Evolutionary conservation across 2,888 invertebrate species (phyloP).

Genomic region (Proisotoma minuta): DNA sequence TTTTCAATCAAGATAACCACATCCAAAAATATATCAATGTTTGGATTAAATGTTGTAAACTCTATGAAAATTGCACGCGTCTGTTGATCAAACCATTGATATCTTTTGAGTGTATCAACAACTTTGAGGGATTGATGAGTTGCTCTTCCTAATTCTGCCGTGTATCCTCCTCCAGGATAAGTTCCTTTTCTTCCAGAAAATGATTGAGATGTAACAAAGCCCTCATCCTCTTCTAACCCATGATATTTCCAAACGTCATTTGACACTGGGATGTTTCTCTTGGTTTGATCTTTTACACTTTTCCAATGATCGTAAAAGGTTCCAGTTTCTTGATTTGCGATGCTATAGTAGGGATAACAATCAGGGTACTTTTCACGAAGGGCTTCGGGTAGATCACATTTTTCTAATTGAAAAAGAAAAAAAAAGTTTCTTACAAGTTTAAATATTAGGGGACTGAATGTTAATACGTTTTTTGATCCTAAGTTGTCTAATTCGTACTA

Average conservation of each 20-base stretch:
- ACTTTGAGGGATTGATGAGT: constrained; percentile 19
- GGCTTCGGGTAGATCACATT: not conserved
- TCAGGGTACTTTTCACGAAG: not conserved
- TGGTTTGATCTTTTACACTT: not conserved
- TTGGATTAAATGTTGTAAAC: constrained; percentile 27
- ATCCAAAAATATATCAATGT: constrained; percentile 33
- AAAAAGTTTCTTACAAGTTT: not conserved
- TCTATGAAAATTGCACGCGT: constrained; percentile 36
- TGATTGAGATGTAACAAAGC: constrained; percentile 4
- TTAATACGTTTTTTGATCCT: constrained; percentile 18
- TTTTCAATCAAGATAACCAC: constrained; percentile 29
- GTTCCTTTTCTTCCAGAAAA: constrained; percentile 17
- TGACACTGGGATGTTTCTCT: constrained; percentile 1
- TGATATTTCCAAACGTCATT: constrained; percentile 37
- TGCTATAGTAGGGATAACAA: constrained; percentile 11
- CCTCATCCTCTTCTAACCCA: not conserved
- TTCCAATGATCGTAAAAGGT: constrained; percentile 26
- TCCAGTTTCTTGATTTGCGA: constrained; percentile 18
- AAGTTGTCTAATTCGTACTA: constrained; percentile 35
- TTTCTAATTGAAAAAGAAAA: not conserved
- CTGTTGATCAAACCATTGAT: constrained; percentile 31
- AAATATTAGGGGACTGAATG: not conserved
- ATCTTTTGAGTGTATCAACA: constrained; percentile 20
- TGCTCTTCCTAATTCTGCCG: constrained; percentile 29
- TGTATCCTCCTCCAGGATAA: constrained; percentile 38